phyloP scores from a whole-genome alignment of 2,888 invertebrate genomes.

The Harpalus rubripes region DNA sequence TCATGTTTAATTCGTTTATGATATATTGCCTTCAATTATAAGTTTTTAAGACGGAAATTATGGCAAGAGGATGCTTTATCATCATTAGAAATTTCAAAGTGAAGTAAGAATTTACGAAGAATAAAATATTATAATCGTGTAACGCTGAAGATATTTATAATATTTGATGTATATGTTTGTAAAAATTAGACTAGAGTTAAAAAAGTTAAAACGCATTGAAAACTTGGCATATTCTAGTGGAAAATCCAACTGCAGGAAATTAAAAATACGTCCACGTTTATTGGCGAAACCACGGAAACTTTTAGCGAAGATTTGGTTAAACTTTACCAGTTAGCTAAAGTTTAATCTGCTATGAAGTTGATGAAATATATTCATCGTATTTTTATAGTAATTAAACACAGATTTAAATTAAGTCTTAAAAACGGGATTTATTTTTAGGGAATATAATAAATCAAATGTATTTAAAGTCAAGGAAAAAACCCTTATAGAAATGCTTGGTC shows the following conservation, averaged over 20 bases:
- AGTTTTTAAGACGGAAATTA: neutral
- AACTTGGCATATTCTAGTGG: too few species aligned
- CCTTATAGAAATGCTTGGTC: neutral
- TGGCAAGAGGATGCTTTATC: neutral
- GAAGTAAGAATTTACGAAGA: neutral
- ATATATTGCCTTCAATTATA: conserved; percentile 3
- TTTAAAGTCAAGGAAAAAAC: neutral
- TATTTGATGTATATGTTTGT: too few species aligned
- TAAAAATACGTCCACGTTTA: conserved; percentile 16
- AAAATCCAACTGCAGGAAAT: neutral
- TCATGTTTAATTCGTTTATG: neutral
- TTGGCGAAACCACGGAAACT: neutral
- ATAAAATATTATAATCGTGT: too few species aligned
- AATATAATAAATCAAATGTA: neutral
- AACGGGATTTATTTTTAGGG: neutral
- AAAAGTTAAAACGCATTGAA: too few species aligned
- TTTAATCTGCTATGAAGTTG: neutral
- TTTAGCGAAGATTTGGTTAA: conserved; percentile 18
- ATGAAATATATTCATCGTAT: neutral
- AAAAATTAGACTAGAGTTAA: too few species aligned
- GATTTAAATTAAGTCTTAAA: neutral
- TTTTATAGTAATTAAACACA: neutral
- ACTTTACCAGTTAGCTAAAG: conserved; percentile 20
- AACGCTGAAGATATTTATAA: too few species aligned
- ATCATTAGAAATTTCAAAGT: neutral